Conservation (phyloP, 64 coral and sea anemone species). For the Dendronephthya gigantea region DNA sequence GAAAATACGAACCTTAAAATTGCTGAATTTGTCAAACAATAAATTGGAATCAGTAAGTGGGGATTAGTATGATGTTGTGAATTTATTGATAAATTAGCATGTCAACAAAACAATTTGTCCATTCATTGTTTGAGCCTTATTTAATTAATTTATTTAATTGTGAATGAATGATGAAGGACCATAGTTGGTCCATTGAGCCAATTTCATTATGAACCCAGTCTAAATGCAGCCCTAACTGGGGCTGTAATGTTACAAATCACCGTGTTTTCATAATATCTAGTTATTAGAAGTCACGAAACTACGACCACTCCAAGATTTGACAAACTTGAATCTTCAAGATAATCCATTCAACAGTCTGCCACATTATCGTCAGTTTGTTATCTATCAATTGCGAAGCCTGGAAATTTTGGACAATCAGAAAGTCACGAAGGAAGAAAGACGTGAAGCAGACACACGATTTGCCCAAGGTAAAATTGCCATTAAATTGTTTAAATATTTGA, state of each 20-base stretch:
- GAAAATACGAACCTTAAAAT: slow-evolving; percentile 58
- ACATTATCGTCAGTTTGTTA: slow-evolving; percentile 65
- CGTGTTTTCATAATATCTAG: slow-evolving; percentile 25
- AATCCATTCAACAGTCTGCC: slow-evolving; percentile 60
- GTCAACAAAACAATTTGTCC: neutral
- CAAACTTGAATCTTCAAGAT: slow-evolving; percentile 52
- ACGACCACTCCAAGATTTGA: slow-evolving; percentile 64
- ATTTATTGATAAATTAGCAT: too few species aligned
- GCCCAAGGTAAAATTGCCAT: slow-evolving; percentile 53
- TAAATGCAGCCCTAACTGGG: too few species aligned
- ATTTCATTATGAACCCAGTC: too few species aligned
- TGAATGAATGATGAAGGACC: too few species aligned
- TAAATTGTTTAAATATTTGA: too few species aligned
- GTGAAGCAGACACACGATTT: slow-evolving; percentile 72
- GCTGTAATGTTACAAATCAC: too few species aligned
- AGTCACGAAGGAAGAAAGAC: slow-evolving; percentile 51
- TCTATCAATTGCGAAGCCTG: slow-evolving; percentile 76
- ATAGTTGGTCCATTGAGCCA: too few species aligned
- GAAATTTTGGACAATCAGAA: slow-evolving; percentile 45
- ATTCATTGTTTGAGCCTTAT: neutral
- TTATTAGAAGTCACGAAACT: slow-evolving; percentile 80
- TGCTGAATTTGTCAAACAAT: slow-evolving; percentile 63
- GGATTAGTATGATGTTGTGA: too few species aligned
- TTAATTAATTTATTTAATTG: too few species aligned
- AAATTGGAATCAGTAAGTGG: slow-evolving; percentile 78